A percentile compares a stretch with the other conserved stretches of the same genome.
Evolutionary conservation across 2,888 invertebrate genomes (phyloP).

Genomic region (Melanchra persicariae): DNA sequence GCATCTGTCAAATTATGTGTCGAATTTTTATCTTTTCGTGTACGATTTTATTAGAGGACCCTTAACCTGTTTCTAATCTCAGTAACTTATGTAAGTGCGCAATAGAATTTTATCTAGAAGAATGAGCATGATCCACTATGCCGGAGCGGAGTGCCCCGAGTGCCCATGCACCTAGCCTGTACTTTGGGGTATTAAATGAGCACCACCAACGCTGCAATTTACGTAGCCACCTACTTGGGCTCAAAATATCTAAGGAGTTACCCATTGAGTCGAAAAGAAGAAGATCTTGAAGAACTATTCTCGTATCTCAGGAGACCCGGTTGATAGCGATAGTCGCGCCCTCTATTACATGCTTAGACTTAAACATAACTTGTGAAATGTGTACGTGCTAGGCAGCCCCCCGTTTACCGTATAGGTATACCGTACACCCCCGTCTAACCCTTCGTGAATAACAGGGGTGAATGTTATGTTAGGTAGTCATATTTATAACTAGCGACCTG

Average conservation of each 20-base stretch:
- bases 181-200: too few relatives aligned
- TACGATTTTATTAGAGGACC: constrained; percentile 3
- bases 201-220: too few relatives aligned
- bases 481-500: too few relatives aligned
- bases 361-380: neutral
- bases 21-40: neutral
- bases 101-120: neutral
- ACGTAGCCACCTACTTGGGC: too few relatives aligned
- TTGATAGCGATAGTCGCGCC: neutral
- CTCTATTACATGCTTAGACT: neutral
- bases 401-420: too few relatives aligned
- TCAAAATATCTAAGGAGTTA: too few relatives aligned
- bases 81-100: neutral
- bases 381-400: neutral
- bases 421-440: neutral
- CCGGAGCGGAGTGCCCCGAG: too few relatives aligned
- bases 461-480: too few relatives aligned
- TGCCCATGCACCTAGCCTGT: too few relatives aligned
- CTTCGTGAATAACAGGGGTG: neutral
- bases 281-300: too few relatives aligned
- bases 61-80: neutral
- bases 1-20: constrained; percentile 6
- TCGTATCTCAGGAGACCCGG: too few relatives aligned
- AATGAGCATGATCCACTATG: neutral
- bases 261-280: too few relatives aligned